These are phyloP conservation scores for Hylia prasina DNA, from an alignment of 2,113 vertebrate species.

Conservation along the genomic window DNA sequence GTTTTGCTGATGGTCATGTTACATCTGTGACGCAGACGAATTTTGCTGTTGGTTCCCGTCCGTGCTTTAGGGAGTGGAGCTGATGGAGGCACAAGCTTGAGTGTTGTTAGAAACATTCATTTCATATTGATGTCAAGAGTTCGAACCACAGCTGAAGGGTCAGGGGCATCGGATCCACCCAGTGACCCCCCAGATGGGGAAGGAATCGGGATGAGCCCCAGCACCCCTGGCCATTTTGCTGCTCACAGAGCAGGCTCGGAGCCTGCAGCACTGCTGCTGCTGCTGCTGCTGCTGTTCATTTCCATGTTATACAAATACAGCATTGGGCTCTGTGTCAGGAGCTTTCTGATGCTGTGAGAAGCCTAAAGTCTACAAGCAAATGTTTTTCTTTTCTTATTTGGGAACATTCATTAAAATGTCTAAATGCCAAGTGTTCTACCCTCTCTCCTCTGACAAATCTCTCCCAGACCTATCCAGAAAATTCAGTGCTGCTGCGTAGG, in stretches of 20 bases:
- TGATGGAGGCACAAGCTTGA: not conserved
- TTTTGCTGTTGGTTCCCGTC: constrained; percentile 21
- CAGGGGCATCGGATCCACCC: not conserved
- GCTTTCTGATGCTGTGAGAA: constrained; percentile 42
- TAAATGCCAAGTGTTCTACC: not conserved
- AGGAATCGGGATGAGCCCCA: not conserved
- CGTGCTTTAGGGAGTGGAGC: not conserved
- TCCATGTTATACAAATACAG: constrained; percentile 50
- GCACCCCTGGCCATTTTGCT: constrained; percentile 55
- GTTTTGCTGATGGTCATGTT: constrained; percentile 49
- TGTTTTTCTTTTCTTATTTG: constrained; percentile 14
- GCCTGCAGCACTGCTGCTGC: constrained; percentile 16
- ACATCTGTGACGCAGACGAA: constrained; percentile 62
- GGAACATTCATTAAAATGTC: not conserved
- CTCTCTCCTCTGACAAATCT: not conserved
- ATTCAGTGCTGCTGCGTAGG: not conserved
- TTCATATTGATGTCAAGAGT: not conserved
- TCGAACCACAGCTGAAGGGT: not conserved
- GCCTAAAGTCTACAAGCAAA: constrained; percentile 21
- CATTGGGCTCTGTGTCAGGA: constrained; percentile 23
- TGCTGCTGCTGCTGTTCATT: constrained; percentile 60
- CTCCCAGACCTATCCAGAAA: not conserved
- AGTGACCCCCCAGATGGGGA: not conserved
- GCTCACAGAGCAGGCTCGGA: constrained; percentile 1
- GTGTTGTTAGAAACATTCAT: not conserved